phyloP scores from a whole-genome alignment of 1,140 invertebrate species.

The Sitophilus oryzae region DNA sequence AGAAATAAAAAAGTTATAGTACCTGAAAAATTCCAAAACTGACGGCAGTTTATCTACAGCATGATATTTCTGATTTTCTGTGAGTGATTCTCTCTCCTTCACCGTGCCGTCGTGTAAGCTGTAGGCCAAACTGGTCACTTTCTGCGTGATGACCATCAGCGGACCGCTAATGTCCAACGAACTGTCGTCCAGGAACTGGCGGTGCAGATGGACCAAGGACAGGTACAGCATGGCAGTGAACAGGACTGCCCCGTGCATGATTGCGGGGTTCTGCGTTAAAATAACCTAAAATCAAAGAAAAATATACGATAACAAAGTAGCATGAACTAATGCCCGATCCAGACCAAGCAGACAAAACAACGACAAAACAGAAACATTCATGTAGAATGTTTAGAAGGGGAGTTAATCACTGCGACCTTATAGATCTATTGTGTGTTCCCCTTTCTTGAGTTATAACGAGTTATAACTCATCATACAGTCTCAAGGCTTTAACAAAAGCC shows the following conservation, averaged over 20 bases:
- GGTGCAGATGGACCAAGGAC: constrained; percentile 76
- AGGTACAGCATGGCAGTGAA: constrained; percentile 74
- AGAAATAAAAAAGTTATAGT: no score
- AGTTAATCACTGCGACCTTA: no score
- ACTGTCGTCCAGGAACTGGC: constrained; percentile 82
- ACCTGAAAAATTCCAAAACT: constrained; percentile 74
- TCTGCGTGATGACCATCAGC: constrained; percentile 96
- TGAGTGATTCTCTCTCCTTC: constrained; percentile 59
- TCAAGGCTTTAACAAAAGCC: no score
- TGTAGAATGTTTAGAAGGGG: no score
- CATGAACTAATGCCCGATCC: no score
- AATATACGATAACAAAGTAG: neutral
- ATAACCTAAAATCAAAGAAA: constrained; percentile 13
- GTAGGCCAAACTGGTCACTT: constrained; percentile 88
- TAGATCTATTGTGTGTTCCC: no score
- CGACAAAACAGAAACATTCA: no score
- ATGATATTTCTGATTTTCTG: constrained; percentile 62
- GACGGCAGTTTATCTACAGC: constrained; percentile 66
- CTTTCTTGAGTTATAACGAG: no score
- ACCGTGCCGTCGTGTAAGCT: constrained; percentile 80
- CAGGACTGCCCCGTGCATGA: constrained; percentile 55
- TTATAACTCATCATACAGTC: no score
- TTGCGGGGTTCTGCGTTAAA: constrained; percentile 23
- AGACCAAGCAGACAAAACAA: no score
- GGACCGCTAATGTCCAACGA: constrained; percentile 87